A percentile compares a stretch with the other conserved stretches of the same genome.
Evolutionary conservation across 2,113 vertebrate species (phyloP).

Genomic region (Todiramphus saurophagus): DNA sequence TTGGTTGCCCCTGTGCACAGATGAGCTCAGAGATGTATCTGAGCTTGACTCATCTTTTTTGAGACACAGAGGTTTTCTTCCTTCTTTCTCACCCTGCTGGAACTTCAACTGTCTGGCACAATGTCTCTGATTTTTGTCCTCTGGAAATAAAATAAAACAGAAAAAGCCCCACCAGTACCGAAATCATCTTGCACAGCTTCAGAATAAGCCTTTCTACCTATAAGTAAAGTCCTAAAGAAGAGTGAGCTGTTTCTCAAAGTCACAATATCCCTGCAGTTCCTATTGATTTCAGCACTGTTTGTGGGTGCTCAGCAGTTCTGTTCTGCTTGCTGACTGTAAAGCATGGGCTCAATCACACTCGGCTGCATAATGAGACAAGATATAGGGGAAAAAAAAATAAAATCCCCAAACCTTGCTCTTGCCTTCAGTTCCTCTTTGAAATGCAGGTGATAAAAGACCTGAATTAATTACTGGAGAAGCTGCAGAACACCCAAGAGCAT

Average conservation of each 20-base stretch:
- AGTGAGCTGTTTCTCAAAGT: background rate
- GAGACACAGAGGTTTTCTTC: background rate
- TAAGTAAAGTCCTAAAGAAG: background rate
- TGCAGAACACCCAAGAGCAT: background rate
- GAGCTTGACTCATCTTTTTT: background rate
- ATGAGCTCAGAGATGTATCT: background rate
- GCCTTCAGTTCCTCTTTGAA: background rate
- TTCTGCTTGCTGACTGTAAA: background rate
- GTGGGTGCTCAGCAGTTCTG: constrained; percentile 2
- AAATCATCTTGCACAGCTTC: background rate
- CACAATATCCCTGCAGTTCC: background rate
- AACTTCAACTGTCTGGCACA: background rate
- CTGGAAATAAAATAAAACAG: background rate
- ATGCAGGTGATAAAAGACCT: background rate
- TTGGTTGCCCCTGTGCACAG: background rate
- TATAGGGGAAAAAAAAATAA: background rate
- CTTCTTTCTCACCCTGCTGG: background rate
- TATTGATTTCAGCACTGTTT: background rate
- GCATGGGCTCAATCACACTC: background rate
- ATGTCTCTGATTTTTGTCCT: background rate
- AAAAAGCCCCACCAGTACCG: background rate
- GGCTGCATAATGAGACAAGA: background rate
- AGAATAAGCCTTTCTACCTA: background rate
- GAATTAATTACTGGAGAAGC: background rate
- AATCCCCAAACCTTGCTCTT: background rate